These are phyloP conservation scores for Netelia fuscicornis DNA, from an alignment of 2,888 invertebrate genomes.

Conservation along the genomic window DNA sequence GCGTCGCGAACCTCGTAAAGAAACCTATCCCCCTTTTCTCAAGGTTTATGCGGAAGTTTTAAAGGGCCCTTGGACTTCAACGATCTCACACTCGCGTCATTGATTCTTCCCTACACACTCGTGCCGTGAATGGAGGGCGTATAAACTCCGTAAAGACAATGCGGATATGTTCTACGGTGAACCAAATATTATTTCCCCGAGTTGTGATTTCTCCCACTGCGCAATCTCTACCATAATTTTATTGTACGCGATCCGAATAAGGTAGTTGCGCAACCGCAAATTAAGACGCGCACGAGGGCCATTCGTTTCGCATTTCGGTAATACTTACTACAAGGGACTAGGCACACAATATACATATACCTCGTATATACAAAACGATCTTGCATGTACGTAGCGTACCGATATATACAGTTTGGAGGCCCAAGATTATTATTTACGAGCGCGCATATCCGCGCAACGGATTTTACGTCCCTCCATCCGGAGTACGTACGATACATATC, in stretches of 20 bases:
- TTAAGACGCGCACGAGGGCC: slow-evolving; percentile 71
- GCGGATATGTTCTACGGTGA: background rate
- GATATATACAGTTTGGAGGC: slow-evolving; percentile 45
- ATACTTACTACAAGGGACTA: slow-evolving; percentile 27
- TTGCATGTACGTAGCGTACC: slow-evolving; percentile 7
- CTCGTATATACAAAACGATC: background rate
- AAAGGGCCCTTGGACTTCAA: too few species aligned
- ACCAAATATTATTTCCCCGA: slow-evolving; percentile 23
- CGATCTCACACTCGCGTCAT: too few species aligned
- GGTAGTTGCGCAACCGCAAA: slow-evolving; percentile 74
- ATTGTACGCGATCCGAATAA: slow-evolving; percentile 69
- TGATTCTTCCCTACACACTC: too few species aligned
- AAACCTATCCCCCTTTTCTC: too few species aligned
- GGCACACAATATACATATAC: background rate
- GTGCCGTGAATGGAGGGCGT: too few species aligned
- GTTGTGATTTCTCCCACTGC: background rate
- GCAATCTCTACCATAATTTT: background rate
- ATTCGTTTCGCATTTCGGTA: slow-evolving; percentile 61
- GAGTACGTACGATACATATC: slow-evolving; percentile 25
- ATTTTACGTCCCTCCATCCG: slow-evolving; percentile 50
- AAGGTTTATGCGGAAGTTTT: too few species aligned
- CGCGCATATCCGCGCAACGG: slow-evolving; percentile 33
- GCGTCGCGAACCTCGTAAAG: too few species aligned
- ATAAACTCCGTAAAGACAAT: too few species aligned
- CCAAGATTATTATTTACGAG: slow-evolving; percentile 61